These are phyloP conservation scores for Meandrusa payeni DNA, from an alignment of 2,888 invertebrate genomes.

Conservation along the genomic window DNA sequence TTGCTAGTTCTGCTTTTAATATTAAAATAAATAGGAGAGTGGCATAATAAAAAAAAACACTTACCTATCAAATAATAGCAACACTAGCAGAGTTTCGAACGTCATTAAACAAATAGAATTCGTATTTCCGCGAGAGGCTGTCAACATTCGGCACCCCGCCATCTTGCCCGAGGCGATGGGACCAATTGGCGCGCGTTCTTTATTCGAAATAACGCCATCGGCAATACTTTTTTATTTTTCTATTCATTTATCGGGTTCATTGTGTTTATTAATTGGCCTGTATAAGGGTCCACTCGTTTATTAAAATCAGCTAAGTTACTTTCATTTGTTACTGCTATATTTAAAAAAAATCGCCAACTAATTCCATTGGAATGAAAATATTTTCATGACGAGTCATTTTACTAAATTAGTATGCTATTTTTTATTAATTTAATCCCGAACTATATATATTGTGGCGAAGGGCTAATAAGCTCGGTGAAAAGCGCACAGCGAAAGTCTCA, in stretches of 20 bases:
- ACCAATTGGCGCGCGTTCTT: slow-evolving; percentile 67
- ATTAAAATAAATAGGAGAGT: no score
- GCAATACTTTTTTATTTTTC: slow-evolving; percentile 55
- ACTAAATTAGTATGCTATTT: no score
- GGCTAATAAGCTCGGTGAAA: no score
- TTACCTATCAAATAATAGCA: slow-evolving; percentile 5
- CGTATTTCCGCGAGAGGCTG: slow-evolving; percentile 66
- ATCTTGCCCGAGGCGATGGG: slow-evolving; percentile 67
- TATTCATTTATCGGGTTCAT: slow-evolving; percentile 49
- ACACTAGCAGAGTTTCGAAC: slow-evolving; percentile 41
- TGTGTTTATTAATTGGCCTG: slow-evolving; percentile 54
- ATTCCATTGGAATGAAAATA: no score
- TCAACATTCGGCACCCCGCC: slow-evolving; percentile 71
- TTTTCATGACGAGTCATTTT: no score
- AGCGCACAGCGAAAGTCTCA: no score
- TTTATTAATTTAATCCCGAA: no score
- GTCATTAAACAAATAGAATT: slow-evolving; percentile 66
- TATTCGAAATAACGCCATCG: slow-evolving; percentile 59
- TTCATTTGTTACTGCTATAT: no score
- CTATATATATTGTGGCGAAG: no score
- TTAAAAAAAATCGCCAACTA: no score
- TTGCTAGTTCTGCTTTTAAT: no score
- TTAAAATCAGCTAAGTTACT: slow-evolving; percentile 25
- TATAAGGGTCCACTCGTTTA: slow-evolving; percentile 25
- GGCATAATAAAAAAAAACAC: slow-evolving; percentile 5